These are phyloP conservation scores for Dermatemys mawii DNA, from an alignment of 2,113 vertebrate genomes.

Conservation along the genomic window DNA sequence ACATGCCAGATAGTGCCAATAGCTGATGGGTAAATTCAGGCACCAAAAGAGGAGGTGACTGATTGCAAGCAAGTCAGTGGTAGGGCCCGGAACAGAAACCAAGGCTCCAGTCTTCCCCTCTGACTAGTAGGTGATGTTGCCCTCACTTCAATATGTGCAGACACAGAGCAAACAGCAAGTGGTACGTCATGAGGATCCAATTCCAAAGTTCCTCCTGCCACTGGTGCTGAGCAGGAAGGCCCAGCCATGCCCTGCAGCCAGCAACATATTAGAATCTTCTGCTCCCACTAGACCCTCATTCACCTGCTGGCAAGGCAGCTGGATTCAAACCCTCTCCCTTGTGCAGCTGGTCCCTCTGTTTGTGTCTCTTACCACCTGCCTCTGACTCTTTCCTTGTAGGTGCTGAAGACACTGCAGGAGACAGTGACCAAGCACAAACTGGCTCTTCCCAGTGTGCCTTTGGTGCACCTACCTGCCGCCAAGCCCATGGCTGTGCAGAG, in stretches of 20 bases:
- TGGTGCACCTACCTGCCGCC: background rate
- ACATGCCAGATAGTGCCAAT: background rate
- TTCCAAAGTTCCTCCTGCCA: background rate
- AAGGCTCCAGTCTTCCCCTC: background rate
- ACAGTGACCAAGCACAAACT: slow-evolving; percentile 83
- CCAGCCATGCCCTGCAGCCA: fast-evolving
- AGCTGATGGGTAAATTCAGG: background rate
- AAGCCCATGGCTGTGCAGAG: slow-evolving; percentile 78
- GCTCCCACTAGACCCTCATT: background rate
- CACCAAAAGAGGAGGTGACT: background rate
- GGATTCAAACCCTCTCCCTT: background rate
- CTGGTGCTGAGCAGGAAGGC: background rate
- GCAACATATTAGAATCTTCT: background rate
- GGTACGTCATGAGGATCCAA: background rate
- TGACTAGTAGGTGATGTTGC: background rate
- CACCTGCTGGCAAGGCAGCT: background rate
- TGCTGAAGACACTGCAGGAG: slow-evolving; percentile 85
- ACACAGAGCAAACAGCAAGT: background rate
- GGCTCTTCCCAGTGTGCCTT: slow-evolving; percentile 70
- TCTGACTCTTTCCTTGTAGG: slow-evolving; percentile 52
- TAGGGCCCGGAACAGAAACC: background rate
- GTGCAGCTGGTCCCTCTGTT: background rate
- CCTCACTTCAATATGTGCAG: background rate
- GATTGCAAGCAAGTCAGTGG: background rate
- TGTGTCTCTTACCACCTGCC: background rate